Evolutionary conservation across 1,140 invertebrate genomes (phyloP).

Genomic region (Leptonema lineaticorne): DNA sequence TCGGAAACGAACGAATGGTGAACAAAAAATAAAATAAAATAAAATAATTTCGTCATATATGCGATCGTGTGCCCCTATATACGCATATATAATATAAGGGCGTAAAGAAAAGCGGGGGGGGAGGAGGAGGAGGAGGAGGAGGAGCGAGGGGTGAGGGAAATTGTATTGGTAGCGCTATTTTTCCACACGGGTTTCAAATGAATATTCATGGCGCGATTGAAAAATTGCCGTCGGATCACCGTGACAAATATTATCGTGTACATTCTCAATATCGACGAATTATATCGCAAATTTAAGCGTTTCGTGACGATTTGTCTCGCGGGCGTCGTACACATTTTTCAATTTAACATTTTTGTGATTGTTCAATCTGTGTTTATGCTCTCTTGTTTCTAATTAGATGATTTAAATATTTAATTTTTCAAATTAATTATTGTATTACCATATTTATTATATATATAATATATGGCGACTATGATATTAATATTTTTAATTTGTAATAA

Average conservation of each 20-base stretch:
- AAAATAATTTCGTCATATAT: background rate
- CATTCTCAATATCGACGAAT: background rate
- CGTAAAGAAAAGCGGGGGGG: background rate
- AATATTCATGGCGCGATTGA: slow-evolving; percentile 42
- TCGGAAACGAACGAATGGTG: background rate
- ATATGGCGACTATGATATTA: no score
- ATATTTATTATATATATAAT: no score
- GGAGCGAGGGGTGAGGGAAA: slow-evolving; percentile 5
- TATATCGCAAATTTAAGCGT: background rate
- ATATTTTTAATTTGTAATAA: no score
- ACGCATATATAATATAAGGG: background rate
- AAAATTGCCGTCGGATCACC: slow-evolving; percentile 41
- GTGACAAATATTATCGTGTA: slow-evolving; percentile 39
- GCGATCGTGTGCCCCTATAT: background rate
- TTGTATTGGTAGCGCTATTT: slow-evolving; percentile 29
- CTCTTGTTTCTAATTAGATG: background rate
- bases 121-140: no score
- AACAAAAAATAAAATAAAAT: background rate
- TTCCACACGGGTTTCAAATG: slow-evolving; percentile 34
- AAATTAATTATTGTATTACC: no score
- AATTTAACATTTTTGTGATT: no score
- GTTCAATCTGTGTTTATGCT: background rate
- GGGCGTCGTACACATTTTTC: background rate
- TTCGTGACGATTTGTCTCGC: background rate
- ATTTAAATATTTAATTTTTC: background rate